Percentiles rank a stretch among this genome's conserved stretches.
Conservation (phyloP, 2,113 vertebrate genomes). For the Lycaon pictus region DNA sequence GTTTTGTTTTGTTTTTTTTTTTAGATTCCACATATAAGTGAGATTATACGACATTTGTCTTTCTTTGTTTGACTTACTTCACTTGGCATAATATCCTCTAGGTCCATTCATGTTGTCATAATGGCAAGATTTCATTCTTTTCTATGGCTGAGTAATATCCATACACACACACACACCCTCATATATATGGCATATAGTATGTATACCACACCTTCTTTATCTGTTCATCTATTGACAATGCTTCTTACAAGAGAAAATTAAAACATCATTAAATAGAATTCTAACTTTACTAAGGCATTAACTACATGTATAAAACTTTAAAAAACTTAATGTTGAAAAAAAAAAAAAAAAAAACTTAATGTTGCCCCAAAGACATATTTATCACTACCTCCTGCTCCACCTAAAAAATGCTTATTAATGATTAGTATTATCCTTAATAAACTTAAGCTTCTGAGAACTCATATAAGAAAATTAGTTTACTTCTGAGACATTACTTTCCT, state of each 20-base stretch:
- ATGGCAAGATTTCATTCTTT: not conserved
- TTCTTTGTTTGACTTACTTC: not conserved
- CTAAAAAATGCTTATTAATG: not conserved
- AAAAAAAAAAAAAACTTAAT: slow-evolving; percentile 85
- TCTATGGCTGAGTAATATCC: not conserved
- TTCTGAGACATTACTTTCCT: slow-evolving; percentile 45
- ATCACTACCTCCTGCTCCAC: not conserved
- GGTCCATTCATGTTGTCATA: not conserved
- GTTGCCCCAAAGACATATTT: slow-evolving; percentile 84
- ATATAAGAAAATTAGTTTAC: slow-evolving; percentile 64
- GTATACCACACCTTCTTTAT: not conserved
- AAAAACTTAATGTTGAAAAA: slow-evolving; percentile 83
- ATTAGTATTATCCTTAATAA: not conserved
- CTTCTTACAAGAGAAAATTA: slow-evolving; percentile 82
- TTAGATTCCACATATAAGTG: not conserved
- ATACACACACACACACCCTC: not conserved
- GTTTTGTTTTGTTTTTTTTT: not conserved
- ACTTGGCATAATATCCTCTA: not conserved
- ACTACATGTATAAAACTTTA: slow-evolving; percentile 76
- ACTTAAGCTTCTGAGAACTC: slow-evolving; percentile 28
- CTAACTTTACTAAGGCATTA: slow-evolving; percentile 80
- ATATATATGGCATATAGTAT: not conserved
- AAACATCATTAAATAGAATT: slow-evolving; percentile 80
- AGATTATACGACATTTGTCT: not conserved
- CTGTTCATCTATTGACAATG: slow-evolving; percentile 44